These are phyloP conservation scores for Cheumatopsyche charites DNA, from an alignment of 1,140 invertebrate species.

Conservation along the genomic window DNA sequence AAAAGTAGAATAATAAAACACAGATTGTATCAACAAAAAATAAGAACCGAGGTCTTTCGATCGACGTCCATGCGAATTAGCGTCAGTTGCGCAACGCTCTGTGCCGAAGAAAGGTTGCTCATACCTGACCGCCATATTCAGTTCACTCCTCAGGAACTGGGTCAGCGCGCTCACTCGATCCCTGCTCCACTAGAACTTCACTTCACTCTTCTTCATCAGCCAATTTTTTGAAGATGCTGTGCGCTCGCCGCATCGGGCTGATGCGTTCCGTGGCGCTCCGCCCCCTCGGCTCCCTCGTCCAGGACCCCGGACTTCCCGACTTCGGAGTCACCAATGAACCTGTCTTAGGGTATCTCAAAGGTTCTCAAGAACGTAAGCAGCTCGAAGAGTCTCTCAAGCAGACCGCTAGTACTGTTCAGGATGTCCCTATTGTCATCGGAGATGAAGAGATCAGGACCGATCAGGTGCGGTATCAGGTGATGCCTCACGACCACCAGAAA, in stretches of 20 bases:
- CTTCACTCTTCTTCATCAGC: background rate
- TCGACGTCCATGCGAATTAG: too few relatives aligned
- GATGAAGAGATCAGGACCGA: slow-evolving; percentile 82
- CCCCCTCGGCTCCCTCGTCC: slow-evolving; percentile 65
- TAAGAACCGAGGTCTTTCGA: too few relatives aligned
- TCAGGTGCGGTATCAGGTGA: slow-evolving; percentile 72
- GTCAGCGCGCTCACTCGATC: slow-evolving; percentile 4
- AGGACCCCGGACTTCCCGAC: slow-evolving; percentile 68
- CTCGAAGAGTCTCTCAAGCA: slow-evolving; percentile 76
- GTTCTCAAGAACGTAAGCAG: slow-evolving; percentile 80
- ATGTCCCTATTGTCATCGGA: slow-evolving; percentile 93
- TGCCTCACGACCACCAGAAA: slow-evolving; percentile 87
- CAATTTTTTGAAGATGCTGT: slow-evolving; percentile 30
- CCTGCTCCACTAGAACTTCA: background rate
- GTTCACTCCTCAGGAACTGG: too few relatives aligned
- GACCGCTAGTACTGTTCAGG: slow-evolving; percentile 70
- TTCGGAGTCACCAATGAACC: slow-evolving; percentile 82
- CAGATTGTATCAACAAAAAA: too few relatives aligned
- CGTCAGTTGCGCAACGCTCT: too few relatives aligned
- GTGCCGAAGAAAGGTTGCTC: too few relatives aligned
- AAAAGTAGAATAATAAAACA: too few relatives aligned
- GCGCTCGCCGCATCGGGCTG: slow-evolving; percentile 11
- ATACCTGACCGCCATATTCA: too few relatives aligned
- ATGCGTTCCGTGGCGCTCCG: slow-evolving; percentile 21
- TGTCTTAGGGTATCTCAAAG: slow-evolving; percentile 78